phyloP scores from a whole-genome alignment of 2,113 vertebrate genomes.

The Hoplias malabaricus region DNA sequence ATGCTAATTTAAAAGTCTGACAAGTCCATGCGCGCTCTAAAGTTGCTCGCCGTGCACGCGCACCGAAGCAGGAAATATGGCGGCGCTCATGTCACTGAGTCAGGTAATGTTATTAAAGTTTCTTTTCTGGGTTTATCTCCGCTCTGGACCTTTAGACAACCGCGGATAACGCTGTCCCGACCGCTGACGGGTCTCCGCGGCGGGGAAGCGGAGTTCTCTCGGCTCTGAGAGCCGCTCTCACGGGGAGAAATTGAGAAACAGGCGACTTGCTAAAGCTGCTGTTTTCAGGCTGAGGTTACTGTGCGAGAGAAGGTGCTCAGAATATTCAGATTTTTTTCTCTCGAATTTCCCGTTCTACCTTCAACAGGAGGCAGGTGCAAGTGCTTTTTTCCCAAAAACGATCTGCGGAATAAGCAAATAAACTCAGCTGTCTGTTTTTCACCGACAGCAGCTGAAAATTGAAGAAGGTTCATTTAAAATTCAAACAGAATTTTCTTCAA shows the following conservation, averaged over 20 bases:
- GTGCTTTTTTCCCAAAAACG: no score
- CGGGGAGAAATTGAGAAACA: not conserved
- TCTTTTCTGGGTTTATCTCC: not conserved
- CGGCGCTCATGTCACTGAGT: constrained; percentile 84
- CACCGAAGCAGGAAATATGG: constrained; percentile 86
- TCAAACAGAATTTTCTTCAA: not conserved
- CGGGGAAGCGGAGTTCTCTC: not conserved
- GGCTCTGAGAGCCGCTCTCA: not conserved
- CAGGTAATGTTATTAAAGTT: constrained; percentile 77
- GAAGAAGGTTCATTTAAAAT: not conserved
- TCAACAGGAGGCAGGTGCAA: no score
- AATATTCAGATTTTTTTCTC: no score
- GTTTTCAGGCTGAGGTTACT: not conserved
- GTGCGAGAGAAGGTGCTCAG: no score
- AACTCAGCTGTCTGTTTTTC: no score
- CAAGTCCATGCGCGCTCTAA: constrained; percentile 42
- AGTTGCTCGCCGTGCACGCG: constrained; percentile 61
- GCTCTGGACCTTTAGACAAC: not conserved
- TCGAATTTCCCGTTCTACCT: no score
- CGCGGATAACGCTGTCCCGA: not conserved
- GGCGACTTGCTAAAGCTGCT: not conserved
- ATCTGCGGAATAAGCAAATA: no score
- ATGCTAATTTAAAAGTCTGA: not conserved
- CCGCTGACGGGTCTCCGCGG: not conserved
- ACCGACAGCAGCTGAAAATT: not conserved